Conservation (phyloP, 2,797 vertebrate species). For the Uromys caudimaculatus region DNA sequence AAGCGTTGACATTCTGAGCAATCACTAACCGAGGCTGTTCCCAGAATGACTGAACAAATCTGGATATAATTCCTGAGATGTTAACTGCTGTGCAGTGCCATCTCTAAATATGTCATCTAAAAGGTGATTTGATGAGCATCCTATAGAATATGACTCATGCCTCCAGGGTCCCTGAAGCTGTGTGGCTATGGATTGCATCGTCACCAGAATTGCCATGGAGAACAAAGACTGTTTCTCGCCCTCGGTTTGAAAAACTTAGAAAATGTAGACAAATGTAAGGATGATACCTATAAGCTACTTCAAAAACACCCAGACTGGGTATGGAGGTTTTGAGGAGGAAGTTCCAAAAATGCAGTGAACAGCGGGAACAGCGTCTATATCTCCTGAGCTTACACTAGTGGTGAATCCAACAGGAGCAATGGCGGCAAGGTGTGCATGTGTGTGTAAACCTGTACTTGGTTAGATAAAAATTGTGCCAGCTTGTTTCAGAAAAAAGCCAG, state of each 20-base stretch:
- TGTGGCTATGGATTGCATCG: not conserved
- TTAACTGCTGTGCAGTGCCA: conserved; percentile 36
- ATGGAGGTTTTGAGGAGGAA: not conserved
- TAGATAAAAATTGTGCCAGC: too few relatives aligned
- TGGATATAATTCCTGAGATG: conserved; percentile 64
- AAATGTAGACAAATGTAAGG: not conserved
- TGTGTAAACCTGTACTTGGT: not conserved
- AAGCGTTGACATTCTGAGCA: conserved; percentile 71
- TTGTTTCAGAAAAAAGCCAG: not conserved
- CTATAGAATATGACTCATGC: not conserved
- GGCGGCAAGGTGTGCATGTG: conserved; percentile 4
- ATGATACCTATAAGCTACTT: not conserved
- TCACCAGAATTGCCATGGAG: not conserved
- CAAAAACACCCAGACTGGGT: not conserved
- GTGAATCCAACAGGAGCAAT: not conserved
- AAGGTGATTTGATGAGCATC: conserved; percentile 61
- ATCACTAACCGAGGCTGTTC: conserved; percentile 61
- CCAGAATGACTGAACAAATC: conserved; percentile 60
- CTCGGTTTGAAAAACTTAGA: not conserved
- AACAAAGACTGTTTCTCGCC: not conserved
- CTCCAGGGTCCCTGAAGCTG: not conserved
- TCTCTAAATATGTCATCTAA: conserved; percentile 65
- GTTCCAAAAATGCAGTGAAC: not conserved
- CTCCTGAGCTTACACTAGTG: not conserved
- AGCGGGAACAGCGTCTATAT: not conserved